These are phyloP conservation scores for Synanthedon vespiformis DNA, from an alignment of 2,888 invertebrate species.

Conservation along the genomic window DNA sequence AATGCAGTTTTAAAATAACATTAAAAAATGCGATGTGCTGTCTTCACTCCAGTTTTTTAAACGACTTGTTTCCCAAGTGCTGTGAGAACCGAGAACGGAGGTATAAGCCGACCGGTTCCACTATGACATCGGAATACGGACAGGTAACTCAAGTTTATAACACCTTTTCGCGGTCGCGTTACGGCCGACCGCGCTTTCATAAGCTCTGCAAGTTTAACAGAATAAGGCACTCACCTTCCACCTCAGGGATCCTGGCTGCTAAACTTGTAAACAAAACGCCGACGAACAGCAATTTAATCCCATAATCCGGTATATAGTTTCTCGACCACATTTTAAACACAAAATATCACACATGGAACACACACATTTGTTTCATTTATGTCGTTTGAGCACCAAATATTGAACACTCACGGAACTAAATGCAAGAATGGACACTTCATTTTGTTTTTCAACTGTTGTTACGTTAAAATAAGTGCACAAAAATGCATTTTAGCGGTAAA, in stretches of 20 bases:
- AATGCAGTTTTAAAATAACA: constrained; percentile 50
- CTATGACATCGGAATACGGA: constrained; percentile 23
- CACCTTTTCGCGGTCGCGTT: constrained; percentile 38
- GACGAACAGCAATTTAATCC: constrained; percentile 71
- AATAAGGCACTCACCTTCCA: constrained; percentile 67
- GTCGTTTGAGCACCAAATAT: constrained; percentile 54
- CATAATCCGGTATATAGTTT: constrained; percentile 76
- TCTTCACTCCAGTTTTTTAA: constrained; percentile 68
- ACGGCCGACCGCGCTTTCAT: constrained; percentile 52
- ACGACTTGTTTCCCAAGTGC: constrained; percentile 65
- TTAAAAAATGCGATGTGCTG: constrained; percentile 59
- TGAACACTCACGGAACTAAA: constrained; percentile 68
- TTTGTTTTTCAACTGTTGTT: constrained; percentile 64
- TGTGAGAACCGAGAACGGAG: constrained; percentile 68
- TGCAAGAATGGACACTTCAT: constrained; percentile 68
- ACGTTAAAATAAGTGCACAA: constrained; percentile 48
- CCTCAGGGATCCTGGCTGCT: constrained; percentile 59
- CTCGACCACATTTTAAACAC: constrained; percentile 76
- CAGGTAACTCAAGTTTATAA: constrained; percentile 33
- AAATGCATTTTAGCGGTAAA: constrained; percentile 68
- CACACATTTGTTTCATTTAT: constrained; percentile 68
- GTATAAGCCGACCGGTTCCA: constrained; percentile 42
- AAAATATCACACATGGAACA: constrained; percentile 69
- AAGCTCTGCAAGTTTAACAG: constrained; percentile 47
- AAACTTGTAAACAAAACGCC: constrained; percentile 55